Base-by-base conservation (phyloP, 2,888 invertebrate genomes). In the Cerceris ruficornis region DNA sequence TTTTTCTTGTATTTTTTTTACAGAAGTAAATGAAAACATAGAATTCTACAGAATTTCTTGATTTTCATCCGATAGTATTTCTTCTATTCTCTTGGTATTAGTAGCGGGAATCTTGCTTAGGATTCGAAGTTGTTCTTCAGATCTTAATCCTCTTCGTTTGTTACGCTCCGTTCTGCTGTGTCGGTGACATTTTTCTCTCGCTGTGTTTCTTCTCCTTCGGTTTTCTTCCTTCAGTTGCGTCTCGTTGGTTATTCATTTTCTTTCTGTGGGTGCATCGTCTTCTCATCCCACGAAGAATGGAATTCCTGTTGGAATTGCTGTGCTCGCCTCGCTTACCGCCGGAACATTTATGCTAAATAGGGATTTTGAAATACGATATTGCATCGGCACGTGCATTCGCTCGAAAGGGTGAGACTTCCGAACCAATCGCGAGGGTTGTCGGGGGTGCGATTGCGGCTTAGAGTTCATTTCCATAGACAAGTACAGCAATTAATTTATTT, bases 331-430 rank as follows among this genome's bases (percentile, higher is more conserved):
- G 61, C 64, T 64, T 65, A 67, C 82, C 80, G 80, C 77, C 82
- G 28, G 83, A 81, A 88, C 87, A 89, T 90, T 90, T 90, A 90
- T 90, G 88, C 87, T 89, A 89, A 89, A 89, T 84, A 88, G 86
- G 85, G 85, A 89, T 90, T 90, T 88, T 85, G 88, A 88, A 89
- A 88, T 88, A 88, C 85, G 89, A 86, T 87, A 89, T 88, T 79
- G 80, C 75, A 58, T 60, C 74, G 69, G 69, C 11, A 57, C 64
- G 50, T 28, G 49, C n/a, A 49, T n/a, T 41, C 43, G 46, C 52
- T 14, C 50, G 13, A 49, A 15, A 42, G 59, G 54, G 43, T 41
- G 13, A 55, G 28, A 75, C 60, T 15, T 58, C 61, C 15, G 58
- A 67, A 58, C 13, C 60, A 61, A n/a, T 13, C 28, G 28, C 4